These are phyloP conservation scores for Patagioenas fasciata DNA, from an alignment of 2,113 vertebrate genomes.

Conservation along the genomic window DNA sequence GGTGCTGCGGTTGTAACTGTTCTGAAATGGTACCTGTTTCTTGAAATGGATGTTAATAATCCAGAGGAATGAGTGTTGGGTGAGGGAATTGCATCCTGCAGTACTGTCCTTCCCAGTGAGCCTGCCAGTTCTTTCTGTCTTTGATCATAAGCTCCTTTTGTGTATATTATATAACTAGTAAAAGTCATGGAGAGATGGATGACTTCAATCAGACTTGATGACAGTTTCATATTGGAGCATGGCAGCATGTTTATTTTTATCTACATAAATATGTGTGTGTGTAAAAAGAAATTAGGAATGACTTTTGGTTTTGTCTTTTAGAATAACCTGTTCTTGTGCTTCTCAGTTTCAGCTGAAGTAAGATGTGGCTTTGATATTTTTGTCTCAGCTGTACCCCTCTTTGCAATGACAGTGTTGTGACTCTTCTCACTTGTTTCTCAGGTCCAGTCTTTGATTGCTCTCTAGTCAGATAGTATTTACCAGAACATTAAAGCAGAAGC, in stretches of 20 bases:
- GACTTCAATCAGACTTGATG: not conserved
- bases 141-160: not conserved
- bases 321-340: not conserved
- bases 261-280: fast-evolving
- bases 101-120: not conserved
- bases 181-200: not conserved
- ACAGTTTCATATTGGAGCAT: not conserved
- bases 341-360: not conserved
- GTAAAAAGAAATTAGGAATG: too few species aligned
- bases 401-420: not conserved
- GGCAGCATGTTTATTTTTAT: not conserved
- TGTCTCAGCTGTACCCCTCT: not conserved
- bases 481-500: not conserved
- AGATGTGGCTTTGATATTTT: not conserved
- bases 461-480: not conserved
- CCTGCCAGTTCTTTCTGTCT: not conserved
- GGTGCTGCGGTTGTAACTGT: not conserved
- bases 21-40: not conserved
- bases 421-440: not conserved
- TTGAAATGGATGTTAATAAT: not conserved
- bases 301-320: not conserved
- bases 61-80: not conserved
- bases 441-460: not conserved
- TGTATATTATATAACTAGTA: not conserved
- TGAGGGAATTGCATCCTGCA: not conserved